phyloP scores from a whole-genome alignment of 2,888 invertebrate species.

The Neocrepidodera transversa region DNA sequence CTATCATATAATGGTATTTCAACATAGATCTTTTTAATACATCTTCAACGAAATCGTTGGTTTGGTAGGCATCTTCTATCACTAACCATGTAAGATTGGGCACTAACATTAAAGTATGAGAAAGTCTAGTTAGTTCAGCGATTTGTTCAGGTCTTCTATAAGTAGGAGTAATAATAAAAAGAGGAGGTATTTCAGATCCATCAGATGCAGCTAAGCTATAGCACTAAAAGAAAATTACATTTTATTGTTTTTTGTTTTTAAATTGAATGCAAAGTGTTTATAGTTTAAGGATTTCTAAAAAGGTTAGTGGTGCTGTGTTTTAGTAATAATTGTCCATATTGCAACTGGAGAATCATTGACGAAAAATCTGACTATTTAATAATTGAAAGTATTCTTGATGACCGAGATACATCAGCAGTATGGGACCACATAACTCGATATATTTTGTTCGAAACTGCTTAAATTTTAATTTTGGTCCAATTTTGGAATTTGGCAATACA shows the following conservation, averaged over 20 bases:
- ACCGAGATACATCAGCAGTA: too few species aligned
- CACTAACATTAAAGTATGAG: slow-evolving; percentile 85
- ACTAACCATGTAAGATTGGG: slow-evolving; percentile 93
- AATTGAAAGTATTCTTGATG: too few species aligned
- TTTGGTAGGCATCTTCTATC: slow-evolving; percentile 82
- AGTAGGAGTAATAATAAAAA: slow-evolving; percentile 78
- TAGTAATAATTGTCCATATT: too few species aligned
- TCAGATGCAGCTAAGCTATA: slow-evolving; percentile 35
- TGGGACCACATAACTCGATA: too few species aligned
- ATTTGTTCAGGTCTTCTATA: slow-evolving; percentile 78
- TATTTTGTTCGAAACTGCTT: too few species aligned
- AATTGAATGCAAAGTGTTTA: too few species aligned
- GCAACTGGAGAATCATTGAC: too few species aligned
- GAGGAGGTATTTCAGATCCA: slow-evolving; percentile 58
- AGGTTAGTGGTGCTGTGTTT: too few species aligned
- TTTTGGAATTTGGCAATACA: too few species aligned
- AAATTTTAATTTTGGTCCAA: too few species aligned
- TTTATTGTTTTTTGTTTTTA: not conserved
- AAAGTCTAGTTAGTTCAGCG: slow-evolving; percentile 83
- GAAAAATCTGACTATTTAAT: too few species aligned
- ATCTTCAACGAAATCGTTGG: slow-evolving; percentile 74
- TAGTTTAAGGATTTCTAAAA: too few species aligned
- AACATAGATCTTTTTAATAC: slow-evolving; percentile 73
- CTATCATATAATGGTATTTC: slow-evolving; percentile 70
- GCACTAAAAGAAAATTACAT: slow-evolving; percentile 25